Evolutionary conservation across 2,888 invertebrate genomes (phyloP).

Genomic region (Trichogramma evanescens): DNA sequence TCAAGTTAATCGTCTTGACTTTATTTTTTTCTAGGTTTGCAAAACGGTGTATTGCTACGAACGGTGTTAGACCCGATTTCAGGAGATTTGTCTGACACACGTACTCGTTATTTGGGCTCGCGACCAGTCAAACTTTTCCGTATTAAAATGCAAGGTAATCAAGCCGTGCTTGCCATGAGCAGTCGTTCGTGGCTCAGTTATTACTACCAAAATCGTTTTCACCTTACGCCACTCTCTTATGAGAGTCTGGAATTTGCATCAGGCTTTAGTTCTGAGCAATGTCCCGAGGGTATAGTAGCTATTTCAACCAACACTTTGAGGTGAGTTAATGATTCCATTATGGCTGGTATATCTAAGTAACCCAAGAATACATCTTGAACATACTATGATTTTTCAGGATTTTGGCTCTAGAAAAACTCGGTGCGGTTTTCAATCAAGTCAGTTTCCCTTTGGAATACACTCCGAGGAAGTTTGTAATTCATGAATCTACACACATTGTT

Average conservation of each 20-base stretch:
- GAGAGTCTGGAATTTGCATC: slow-evolving; percentile 96
- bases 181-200: slow-evolving; percentile 98
- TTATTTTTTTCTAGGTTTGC: slow-evolving; percentile 54
- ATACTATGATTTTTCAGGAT: slow-evolving; percentile 54
- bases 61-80: slow-evolving; percentile 93
- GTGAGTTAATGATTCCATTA: not conserved
- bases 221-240: slow-evolving; percentile 91
- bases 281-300: slow-evolving; percentile 98
- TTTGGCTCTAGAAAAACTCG: slow-evolving; percentile 94
- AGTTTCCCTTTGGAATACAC: slow-evolving; percentile 91
- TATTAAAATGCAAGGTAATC: slow-evolving; percentile 90
- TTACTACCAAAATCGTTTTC: slow-evolving; percentile 93
- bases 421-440: slow-evolving; percentile 96
- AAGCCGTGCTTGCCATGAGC: slow-evolving; percentile 96
- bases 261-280: slow-evolving; percentile 94
- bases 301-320: slow-evolving; percentile 92
- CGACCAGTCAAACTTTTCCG: slow-evolving; percentile 93
- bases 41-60: slow-evolving; percentile 89
- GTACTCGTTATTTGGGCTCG: slow-evolving; percentile 93
- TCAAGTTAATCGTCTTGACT: not conserved
- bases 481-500: slow-evolving; percentile 85
- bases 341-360: not conserved
- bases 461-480: slow-evolving; percentile 89
- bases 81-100: slow-evolving; percentile 93
- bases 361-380: not conserved